Evolutionary conservation across 2,888 invertebrate species (phyloP).

Genomic region (Drosophila neonasuta): DNA sequence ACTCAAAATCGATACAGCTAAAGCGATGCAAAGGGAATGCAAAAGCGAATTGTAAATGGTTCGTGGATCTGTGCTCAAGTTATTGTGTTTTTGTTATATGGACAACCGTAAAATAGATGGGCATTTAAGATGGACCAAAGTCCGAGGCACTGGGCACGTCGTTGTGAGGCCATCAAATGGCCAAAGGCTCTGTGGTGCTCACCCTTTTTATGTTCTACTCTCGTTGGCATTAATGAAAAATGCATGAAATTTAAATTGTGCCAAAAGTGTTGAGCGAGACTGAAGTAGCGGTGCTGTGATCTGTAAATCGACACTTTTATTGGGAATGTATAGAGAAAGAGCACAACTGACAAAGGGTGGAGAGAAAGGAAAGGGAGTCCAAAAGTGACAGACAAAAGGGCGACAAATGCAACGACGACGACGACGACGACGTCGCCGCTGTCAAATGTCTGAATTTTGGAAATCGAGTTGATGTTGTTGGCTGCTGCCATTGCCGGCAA

Average conservation of each 20-base stretch:
- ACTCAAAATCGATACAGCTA: constrained; percentile 74
- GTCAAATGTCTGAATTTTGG: constrained; percentile 66
- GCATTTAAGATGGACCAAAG: constrained; percentile 68
- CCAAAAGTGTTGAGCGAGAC: constrained; percentile 61
- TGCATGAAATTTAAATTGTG: constrained; percentile 81
- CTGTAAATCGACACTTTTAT: constrained; percentile 63
- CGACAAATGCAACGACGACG: constrained; percentile 45
- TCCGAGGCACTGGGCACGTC: constrained; percentile 25
- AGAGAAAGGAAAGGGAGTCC: background rate
- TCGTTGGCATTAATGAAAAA: constrained; percentile 76
- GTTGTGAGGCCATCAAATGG: constrained; percentile 41
- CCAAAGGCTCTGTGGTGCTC: constrained; percentile 38
- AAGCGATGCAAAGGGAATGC: background rate
- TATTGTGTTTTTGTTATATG: constrained; percentile 44
- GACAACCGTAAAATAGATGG: constrained; percentile 65
- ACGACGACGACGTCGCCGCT: constrained; percentile 42
- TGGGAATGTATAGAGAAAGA: constrained; percentile 4
- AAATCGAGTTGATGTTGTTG: constrained; percentile 32
- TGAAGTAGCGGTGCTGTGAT: constrained; percentile 39
- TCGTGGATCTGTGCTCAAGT: constrained; percentile 41
- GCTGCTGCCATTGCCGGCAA: constrained; percentile 15
- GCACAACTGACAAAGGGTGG: background rate
- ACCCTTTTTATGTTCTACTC: constrained; percentile 31
- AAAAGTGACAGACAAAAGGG: constrained; percentile 27
- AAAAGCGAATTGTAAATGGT: constrained; percentile 60